Conservation (phyloP, 2,113 vertebrate genomes). For the Garra rufa region DNA sequence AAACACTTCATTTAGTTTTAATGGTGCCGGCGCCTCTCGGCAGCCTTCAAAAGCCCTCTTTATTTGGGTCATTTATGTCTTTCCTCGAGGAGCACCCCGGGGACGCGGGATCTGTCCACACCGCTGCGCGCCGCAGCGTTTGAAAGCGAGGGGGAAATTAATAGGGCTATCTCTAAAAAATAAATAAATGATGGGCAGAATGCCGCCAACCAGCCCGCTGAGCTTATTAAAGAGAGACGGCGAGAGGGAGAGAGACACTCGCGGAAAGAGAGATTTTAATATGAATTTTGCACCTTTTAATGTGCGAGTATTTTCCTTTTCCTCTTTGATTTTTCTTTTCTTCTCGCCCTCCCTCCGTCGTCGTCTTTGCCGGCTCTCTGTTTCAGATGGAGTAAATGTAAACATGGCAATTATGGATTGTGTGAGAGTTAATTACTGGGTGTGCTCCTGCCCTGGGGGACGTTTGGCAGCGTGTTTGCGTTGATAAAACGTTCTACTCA, state of each 20-base stretch:
- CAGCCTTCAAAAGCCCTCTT: slow-evolving; percentile 83
- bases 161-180: slow-evolving; percentile 84
- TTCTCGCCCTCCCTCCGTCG: slow-evolving; percentile 20
- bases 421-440: slow-evolving; percentile 82
- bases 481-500: slow-evolving; percentile 80
- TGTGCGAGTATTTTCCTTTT: slow-evolving; percentile 55
- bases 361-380: slow-evolving; percentile 61
- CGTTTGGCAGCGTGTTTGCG: slow-evolving; percentile 74
- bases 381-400: slow-evolving; percentile 77
- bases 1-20: slow-evolving; percentile 86
- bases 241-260: slow-evolving; percentile 59
- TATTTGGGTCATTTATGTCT: slow-evolving; percentile 85
- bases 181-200: slow-evolving; percentile 83
- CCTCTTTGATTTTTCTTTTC: slow-evolving; percentile 57
- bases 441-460: slow-evolving; percentile 72
- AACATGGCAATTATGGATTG: slow-evolving; percentile 86
- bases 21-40: slow-evolving; percentile 77
- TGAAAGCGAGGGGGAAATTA: slow-evolving; percentile 79
- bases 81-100: slow-evolving; percentile 78
- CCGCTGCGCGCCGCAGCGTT: slow-evolving; percentile 71
- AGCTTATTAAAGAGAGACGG: slow-evolving; percentile 74
- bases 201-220: slow-evolving; percentile 76
- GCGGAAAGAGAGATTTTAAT: slow-evolving; percentile 70
- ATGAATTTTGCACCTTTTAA: slow-evolving; percentile 78
- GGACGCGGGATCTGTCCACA: slow-evolving; percentile 77